Conservation (phyloP, 2,888 invertebrate species). For the Galerucella pusilla region DNA sequence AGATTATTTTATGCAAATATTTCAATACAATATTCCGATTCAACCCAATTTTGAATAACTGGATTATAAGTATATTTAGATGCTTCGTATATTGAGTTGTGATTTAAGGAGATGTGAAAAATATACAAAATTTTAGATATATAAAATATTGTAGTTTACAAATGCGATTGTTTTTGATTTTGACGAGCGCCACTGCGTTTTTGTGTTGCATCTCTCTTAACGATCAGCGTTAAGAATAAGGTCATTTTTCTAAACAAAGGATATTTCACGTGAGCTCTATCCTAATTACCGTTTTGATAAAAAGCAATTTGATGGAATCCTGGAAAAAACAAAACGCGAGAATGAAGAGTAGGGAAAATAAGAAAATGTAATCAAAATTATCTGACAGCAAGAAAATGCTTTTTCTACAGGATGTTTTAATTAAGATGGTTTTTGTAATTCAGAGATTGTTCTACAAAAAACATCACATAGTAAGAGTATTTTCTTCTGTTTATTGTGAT, state of each 20-base stretch:
- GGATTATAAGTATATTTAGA: constrained; percentile 2
- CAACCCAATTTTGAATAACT: constrained; percentile 6
- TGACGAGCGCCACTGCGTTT: background rate
- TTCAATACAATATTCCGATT: background rate
- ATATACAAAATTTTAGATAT: background rate
- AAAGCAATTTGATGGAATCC: background rate
- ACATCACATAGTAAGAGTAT: background rate
- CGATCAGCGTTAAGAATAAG: background rate
- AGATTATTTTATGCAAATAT: constrained; percentile 3
- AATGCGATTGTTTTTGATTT: background rate
- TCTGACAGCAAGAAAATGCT: background rate
- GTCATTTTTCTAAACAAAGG: background rate
- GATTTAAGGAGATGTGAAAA: background rate
- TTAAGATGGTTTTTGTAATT: background rate
- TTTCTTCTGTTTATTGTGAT: background rate
- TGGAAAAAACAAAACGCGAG: background rate
- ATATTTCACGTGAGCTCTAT: background rate
- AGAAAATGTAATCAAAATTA: background rate
- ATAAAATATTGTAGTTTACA: background rate
- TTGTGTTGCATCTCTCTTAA: background rate
- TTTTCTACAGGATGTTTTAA: background rate
- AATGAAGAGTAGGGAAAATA: background rate
- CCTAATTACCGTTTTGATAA: background rate
- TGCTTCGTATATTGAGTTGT: background rate
- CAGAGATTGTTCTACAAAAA: background rate